Base-by-base conservation (phyloP, 2,797 vertebrate genomes). In the Rhinogobio ventralis region DNA sequence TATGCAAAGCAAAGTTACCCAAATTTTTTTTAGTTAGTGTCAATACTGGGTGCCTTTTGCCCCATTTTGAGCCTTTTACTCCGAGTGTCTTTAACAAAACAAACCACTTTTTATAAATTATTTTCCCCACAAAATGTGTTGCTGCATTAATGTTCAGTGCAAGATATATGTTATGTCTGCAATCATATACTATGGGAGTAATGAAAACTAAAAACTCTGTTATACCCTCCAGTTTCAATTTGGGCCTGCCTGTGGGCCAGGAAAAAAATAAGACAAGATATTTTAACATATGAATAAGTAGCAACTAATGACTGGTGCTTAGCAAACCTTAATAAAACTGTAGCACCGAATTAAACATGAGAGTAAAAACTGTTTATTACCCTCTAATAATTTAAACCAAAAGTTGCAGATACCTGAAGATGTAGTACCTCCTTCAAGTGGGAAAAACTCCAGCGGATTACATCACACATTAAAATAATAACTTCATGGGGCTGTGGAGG, bases 251-350 rank as follows among this genome's bases (percentile, higher is more conserved):
- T 15, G 17, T 39, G 49, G 46, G 14, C 25, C 7, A 23, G 15
- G 7, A 46, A 53, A n/a, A 46, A 62, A 55, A 33, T 5, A n/a
- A n/a, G n/a, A n/a, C 20, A 36, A 23, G 60, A 79, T 60, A 0
- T 60, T 73, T 42, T 30, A 33, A 64, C 23, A 57, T 64, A 74
- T 46, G 25, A 72, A 57, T 15, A 81, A 60, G 42, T 60, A 46
- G 39, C 30, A 72, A 62, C 57, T 64, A 64, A 74, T 74, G 20
- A 33, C 57, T 49, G 80, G 28, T 49, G 42, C 55, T 82, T 73
- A 73, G 42, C 25, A 25, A 72, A 73, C 25, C 80, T 30, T 49
- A 71, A 67, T 81, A 57, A 62, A 73, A 62, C 42, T 28, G 49
- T 46, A 45, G 33, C 25, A 10, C 36, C 46, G 78, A 79, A 60